Conservation (phyloP, 2,888 invertebrate species). For the Heliconius erato region DNA sequence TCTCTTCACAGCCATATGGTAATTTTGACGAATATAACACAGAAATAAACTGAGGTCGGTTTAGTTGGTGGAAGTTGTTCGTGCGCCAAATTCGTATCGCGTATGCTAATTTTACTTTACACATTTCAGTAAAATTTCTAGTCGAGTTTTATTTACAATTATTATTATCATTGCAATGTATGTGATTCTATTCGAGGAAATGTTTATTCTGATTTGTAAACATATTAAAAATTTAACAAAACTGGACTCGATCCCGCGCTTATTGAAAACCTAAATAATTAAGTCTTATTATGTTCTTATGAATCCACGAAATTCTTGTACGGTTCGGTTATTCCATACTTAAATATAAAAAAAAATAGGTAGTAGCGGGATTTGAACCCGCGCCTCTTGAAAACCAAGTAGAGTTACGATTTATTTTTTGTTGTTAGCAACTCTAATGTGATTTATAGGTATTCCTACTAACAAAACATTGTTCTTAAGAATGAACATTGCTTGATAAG, state of each 20-base stretch:
- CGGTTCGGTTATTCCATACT: too few relatives aligned
- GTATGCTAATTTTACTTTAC: constrained; percentile 42
- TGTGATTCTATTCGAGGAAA: background rate
- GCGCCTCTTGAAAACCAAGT: too few relatives aligned
- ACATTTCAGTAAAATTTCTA: background rate
- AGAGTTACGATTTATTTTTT: too few relatives aligned
- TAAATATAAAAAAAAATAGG: too few relatives aligned
- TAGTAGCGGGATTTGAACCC: too few relatives aligned
- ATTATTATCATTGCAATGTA: background rate
- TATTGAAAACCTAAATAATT: background rate
- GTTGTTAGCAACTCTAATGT: too few relatives aligned
- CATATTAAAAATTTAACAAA: too few relatives aligned
- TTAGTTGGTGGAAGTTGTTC: constrained; percentile 45
- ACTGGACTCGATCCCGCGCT: background rate
- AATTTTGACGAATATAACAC: constrained; percentile 59
- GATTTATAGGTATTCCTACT: too few relatives aligned
- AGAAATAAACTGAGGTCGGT: constrained; percentile 51
- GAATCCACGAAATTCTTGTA: background rate
- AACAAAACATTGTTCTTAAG: too few relatives aligned
- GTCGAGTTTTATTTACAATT: background rate
- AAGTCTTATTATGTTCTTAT: background rate
- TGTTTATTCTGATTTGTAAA: background rate
- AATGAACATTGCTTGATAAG: too few relatives aligned
- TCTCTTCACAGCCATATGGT: constrained; percentile 66
- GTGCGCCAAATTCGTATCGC: constrained; percentile 22